Evolutionary conservation across 2,113 vertebrate species (phyloP), one percentile per base, ranked within the genome.

Genomic region (Cromileptes altivelis): DNA sequence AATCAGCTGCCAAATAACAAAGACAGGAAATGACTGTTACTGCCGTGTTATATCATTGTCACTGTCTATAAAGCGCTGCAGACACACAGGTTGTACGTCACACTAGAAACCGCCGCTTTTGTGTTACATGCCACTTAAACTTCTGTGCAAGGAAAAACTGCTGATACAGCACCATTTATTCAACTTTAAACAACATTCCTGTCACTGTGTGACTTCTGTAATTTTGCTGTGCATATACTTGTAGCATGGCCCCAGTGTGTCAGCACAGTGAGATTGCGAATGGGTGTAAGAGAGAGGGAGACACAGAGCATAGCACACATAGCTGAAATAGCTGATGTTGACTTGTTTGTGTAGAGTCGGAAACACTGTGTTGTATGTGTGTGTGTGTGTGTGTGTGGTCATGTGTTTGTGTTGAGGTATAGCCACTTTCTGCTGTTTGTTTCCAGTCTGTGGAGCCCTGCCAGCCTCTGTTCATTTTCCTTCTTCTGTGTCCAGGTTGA

Each of bases 391-490:
- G 65, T 25, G 76, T 80, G 82, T 70, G 74, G 76, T 78, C 37
- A 47, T 78, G 76, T 84, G 69, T 80, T 63, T 78, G 79, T 88
- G 77, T 73, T 79, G 78, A 86, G 73, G 49, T 81, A 64, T 58
- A 81, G 63, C 79, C 37, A 5, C 67, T 84, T 55, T 45, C 47
- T 69, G 60, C 76, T 88, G 68, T 77, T 80, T 78, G 75, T 82
- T 83, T 90, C 71, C 57, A 65, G 68, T 19, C 37, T 72, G 78
- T 78, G 55, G 80, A 82, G 30, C 49, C 6, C 13, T 0, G 23
- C 68, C 82, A 84, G 27, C 12, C 49, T 45, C 75, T 58, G 40
- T 78, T 23, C 40, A 82, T 60, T 42, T 14, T 62, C 15, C 56
- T 72, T 50, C 65, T 4, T 42, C 57, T 56, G 40, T 60, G 37